A percentile compares a stretch with the other conserved stretches of the same genome.
Evolutionary conservation across 1,140 invertebrate genomes (phyloP).

Genomic region (Nautilus pompilius): DNA sequence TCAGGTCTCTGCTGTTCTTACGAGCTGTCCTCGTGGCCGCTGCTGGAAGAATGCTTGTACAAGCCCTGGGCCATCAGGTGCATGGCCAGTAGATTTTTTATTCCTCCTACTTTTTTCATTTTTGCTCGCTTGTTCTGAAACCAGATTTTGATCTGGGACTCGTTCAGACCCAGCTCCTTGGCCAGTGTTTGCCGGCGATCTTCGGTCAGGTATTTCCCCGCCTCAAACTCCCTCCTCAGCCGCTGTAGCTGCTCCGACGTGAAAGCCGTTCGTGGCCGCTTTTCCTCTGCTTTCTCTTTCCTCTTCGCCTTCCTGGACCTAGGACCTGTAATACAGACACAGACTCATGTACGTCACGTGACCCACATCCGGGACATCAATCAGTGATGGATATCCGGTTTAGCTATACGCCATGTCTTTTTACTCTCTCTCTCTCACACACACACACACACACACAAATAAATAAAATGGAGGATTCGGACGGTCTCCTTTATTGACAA

Average conservation of each 20-base stretch:
- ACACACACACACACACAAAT: too few relatives aligned
- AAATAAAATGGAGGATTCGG: too few relatives aligned
- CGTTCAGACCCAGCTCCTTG: conserved; percentile 87
- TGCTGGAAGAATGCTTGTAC: conserved; percentile 81
- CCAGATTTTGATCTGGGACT: conserved; percentile 96
- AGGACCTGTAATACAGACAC: conserved; percentile 83
- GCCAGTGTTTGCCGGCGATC: conserved; percentile 85
- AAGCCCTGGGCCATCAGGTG: conserved; percentile 91
- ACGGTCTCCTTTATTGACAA: too few relatives aligned
- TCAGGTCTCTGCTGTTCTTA: too few relatives aligned
- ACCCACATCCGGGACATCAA: too few relatives aligned
- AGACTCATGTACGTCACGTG: too few relatives aligned
- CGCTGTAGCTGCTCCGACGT: conserved; percentile 87
- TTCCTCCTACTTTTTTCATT: conserved; percentile 88
- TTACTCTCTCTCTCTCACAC: too few relatives aligned
- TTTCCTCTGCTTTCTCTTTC: conserved; percentile 63
- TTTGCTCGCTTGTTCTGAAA: conserved; percentile 98
- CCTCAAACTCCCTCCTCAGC: conserved; percentile 88
- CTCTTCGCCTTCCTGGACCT: conserved; percentile 75
- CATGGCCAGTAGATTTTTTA: conserved; percentile 82
- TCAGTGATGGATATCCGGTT: too few relatives aligned
- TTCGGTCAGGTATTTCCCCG: conserved; percentile 90
- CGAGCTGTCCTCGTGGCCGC: too few relatives aligned
- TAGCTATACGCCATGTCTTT: too few relatives aligned
- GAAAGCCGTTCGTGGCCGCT: conserved; percentile 93